Base-by-base conservation (phyloP, 1,140 invertebrate genomes). In the Meteorus sp. region DNA sequence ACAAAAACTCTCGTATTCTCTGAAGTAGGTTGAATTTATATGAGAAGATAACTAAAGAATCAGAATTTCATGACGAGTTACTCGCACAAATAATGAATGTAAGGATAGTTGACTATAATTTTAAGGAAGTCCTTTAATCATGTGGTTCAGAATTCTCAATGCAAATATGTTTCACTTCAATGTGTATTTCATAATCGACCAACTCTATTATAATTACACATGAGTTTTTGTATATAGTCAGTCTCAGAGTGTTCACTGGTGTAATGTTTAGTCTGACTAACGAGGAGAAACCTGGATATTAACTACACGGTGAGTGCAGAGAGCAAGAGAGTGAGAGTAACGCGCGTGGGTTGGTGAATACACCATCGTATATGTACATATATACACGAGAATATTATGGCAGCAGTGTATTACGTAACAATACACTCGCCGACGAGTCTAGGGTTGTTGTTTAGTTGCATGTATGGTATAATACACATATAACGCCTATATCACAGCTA, bases 251-350 rank as follows among this genome's bases (percentile, higher is more conserved):
- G 1, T n/a, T 35, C 23, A 7, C 35, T n/a, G 23, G 29, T 61
- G 63, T 69, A 69, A 68, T 57, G 62, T 61, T n/a, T 65, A 67
- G 63, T 60, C 56, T 59, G 54, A 59, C 62, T 72, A 69, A 71
- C 66, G 67, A 72, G 69, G 67, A 73, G 69, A 64, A 62, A 63
- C 63, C 66, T 71, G 69, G 72, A 72, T 68, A 74, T 72, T 71
- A 72, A 71, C 69, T 61, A 47, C 48, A 54, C 44, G 43, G 52
- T 62, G 56, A 20, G 15, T 39, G 55, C 6, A 37, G 33, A 25
- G 39, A 35, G 41, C 19, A 27, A 37, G 50, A 22, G 22, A 11
- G 25, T 19, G 47, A 53, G 37, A 1, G 47, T 33, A 27, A 19
- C 27, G 39, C 53, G 50, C 51, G 59, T 60, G 61, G 60, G 51